phyloP scores from a whole-genome alignment of 1,140 invertebrate genomes.

The Musca domestica region DNA sequence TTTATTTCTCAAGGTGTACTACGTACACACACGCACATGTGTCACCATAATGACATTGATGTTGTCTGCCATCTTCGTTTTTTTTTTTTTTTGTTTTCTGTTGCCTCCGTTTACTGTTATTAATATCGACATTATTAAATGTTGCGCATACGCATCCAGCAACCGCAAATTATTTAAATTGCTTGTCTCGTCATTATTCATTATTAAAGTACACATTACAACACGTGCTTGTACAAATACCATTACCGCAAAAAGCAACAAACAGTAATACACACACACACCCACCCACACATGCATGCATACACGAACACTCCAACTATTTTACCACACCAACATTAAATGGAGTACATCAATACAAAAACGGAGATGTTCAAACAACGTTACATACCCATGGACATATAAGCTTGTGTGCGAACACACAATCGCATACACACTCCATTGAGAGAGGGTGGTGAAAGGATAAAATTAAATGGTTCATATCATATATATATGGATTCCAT shows the following conservation, averaged over 20 bases:
- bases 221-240: constrained; percentile 18
- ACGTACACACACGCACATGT: too few species aligned
- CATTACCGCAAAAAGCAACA: neutral
- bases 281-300: neutral
- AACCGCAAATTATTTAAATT: constrained; percentile 55
- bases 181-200: constrained; percentile 55
- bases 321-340: too few species aligned
- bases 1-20: too few species aligned
- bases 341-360: neutral
- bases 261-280: constrained; percentile 28
- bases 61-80: too few species aligned
- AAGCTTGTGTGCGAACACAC: neutral
- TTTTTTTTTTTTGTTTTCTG: too few species aligned
- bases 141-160: constrained; percentile 53
- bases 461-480: constrained; percentile 9
- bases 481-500: too few species aligned
- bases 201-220: constrained; percentile 49
- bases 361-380: neutral
- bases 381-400: neutral
- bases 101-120: constrained; percentile 23
- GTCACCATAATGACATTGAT: too few species aligned
- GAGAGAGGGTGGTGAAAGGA: neutral
- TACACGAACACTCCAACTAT: neutral
- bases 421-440: neutral
- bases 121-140: constrained; percentile 50